A percentile compares a stretch with the other conserved stretches of the same genome.
Conservation (phyloP, 2,888 invertebrate genomes). For the Microdon myrmicae region DNA sequence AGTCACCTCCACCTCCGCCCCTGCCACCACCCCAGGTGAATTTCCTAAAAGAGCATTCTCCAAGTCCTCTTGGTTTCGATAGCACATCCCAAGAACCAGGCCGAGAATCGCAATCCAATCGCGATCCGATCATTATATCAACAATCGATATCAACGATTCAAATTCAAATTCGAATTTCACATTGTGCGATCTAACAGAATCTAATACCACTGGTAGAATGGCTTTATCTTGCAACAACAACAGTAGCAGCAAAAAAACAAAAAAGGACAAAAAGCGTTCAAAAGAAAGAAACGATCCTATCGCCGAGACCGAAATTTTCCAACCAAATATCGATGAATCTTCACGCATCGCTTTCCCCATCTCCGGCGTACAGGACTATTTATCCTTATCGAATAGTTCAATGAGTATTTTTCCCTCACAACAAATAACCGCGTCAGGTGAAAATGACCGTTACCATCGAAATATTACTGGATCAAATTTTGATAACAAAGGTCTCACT, state of each 20-base stretch:
- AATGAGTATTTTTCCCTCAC: slow-evolving; percentile 57
- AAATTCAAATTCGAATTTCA: slow-evolving; percentile 60
- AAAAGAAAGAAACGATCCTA: slow-evolving; percentile 18
- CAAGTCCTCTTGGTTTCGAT: slow-evolving; percentile 29
- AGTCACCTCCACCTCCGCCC: too few relatives aligned
- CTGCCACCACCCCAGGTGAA: too few relatives aligned
- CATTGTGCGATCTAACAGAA: slow-evolving; percentile 17
- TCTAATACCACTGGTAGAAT: not conserved
- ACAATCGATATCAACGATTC: slow-evolving; percentile 61
- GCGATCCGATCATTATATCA: slow-evolving; percentile 28
- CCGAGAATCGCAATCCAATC: slow-evolving; percentile 5
- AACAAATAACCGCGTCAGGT: slow-evolving; percentile 34
- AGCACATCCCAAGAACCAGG: slow-evolving; percentile 6
- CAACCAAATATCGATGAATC: slow-evolving; percentile 52
- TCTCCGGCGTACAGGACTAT: slow-evolving; percentile 51
- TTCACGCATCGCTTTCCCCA: slow-evolving; percentile 44
- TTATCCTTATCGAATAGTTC: slow-evolving; percentile 58
- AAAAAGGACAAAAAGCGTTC: slow-evolving; percentile 58
- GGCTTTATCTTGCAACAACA: slow-evolving; percentile 6
- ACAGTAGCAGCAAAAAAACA: slow-evolving; percentile 52
- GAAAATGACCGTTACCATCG: slow-evolving; percentile 24
- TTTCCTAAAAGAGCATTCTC: slow-evolving; percentile 27
- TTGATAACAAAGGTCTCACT: slow-evolving; percentile 18
- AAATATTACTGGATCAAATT: slow-evolving; percentile 10
- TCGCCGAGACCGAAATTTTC: slow-evolving; percentile 47